phyloP scores from a whole-genome alignment of 2,113 vertebrate species.

The Entosphenus tridentatus region DNA sequence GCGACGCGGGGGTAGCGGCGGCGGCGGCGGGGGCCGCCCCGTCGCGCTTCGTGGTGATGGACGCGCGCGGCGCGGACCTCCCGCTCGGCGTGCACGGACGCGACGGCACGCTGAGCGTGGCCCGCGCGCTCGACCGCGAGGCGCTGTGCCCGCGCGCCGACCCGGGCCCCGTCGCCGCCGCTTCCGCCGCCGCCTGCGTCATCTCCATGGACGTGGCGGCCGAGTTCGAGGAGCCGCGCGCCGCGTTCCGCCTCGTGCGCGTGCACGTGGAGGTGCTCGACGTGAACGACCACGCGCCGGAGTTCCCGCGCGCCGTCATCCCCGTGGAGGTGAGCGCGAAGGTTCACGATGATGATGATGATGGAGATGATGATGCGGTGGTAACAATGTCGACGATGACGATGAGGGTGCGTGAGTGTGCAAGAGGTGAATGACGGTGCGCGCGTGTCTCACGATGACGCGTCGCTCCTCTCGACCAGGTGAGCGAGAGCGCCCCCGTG shows the following conservation, averaged over 20 bases:
- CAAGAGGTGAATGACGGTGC: slow-evolving; percentile 85
- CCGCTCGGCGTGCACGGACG: no score
- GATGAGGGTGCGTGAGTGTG: slow-evolving; percentile 31
- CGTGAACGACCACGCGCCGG: slow-evolving; percentile 59
- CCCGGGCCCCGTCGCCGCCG: slow-evolving; percentile 3
- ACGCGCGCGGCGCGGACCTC: no score
- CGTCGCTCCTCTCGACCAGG: slow-evolving; percentile 27
- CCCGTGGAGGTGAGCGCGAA: no score
- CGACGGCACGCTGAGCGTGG: slow-evolving; percentile 37
- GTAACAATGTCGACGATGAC: no score
- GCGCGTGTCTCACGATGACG: slow-evolving; percentile 44
- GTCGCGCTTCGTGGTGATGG: no score
- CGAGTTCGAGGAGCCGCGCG: slow-evolving; percentile 22
- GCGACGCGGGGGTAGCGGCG: no score
- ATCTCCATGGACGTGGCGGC: slow-evolving; percentile 45
- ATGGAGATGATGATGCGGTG: no score
- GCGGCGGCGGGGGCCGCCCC: no score
- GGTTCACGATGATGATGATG: no score
- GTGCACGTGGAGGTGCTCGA: slow-evolving; percentile 58
- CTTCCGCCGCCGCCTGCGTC: slow-evolving; percentile 50
- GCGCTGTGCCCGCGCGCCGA: slow-evolving; percentile 8
- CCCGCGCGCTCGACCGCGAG: slow-evolving; percentile 43
- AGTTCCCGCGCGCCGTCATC: slow-evolving; percentile 30
- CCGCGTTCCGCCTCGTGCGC: slow-evolving; percentile 30
- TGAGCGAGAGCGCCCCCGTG: slow-evolving; percentile 59